Conservation (phyloP, 2,113 vertebrate species). For the Struthio camelus region DNA sequence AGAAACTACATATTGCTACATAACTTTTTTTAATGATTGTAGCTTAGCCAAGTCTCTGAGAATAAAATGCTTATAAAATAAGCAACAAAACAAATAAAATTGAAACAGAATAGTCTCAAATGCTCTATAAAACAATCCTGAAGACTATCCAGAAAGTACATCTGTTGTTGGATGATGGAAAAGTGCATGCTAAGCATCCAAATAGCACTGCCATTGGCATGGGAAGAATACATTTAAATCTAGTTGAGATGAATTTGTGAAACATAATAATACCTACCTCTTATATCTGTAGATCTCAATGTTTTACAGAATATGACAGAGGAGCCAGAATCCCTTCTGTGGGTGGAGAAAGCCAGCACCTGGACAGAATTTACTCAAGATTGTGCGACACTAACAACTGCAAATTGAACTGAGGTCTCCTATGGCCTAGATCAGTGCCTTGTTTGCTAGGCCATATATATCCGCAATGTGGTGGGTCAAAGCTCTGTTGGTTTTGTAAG, state of each 20-base stretch:
- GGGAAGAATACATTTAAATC: neutral
- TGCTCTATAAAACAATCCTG: neutral
- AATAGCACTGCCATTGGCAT: neutral
- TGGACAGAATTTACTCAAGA: neutral
- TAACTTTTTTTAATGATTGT: conserved; percentile 30
- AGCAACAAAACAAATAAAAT: conserved; percentile 42
- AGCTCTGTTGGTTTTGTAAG: neutral
- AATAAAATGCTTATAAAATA: conserved; percentile 37
- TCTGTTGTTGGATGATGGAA: conserved; percentile 32
- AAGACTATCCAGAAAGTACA: conserved; percentile 24
- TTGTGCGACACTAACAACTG: neutral
- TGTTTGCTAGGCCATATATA: neutral
- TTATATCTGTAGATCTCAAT: neutral
- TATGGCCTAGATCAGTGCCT: neutral
- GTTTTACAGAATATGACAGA: neutral
- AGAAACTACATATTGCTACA: conserved; percentile 30
- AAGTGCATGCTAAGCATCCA: conserved; percentile 11
- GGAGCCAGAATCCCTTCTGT: neutral
- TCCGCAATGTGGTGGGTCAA: neutral
- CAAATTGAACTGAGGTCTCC: neutral
- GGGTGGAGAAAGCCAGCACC: neutral
- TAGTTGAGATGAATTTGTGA: neutral
- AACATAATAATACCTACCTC: neutral
- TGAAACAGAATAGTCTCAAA: conserved; percentile 13
- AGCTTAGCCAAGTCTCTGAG: neutral